Evolutionary conservation across 1,140 invertebrate species (phyloP).

Genomic region (Trichonephila clavipes): DNA sequence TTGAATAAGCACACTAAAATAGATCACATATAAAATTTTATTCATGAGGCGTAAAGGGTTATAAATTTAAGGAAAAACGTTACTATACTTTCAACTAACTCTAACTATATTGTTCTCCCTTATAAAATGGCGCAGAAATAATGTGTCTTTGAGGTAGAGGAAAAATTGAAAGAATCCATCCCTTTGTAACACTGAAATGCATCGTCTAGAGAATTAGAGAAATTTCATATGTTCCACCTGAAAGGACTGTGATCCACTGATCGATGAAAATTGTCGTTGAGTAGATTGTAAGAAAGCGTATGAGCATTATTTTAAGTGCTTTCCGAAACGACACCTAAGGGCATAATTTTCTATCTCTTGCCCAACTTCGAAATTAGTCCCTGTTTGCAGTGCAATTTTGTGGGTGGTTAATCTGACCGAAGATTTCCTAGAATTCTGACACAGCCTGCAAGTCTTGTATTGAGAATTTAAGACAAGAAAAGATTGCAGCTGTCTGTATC

Average conservation of each 20-base stretch:
- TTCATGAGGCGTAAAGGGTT: too few relatives aligned
- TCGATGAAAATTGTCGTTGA: slow-evolving; percentile 61
- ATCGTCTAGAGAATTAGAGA: background rate
- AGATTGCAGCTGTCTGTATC: background rate
- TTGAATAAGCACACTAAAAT: too few relatives aligned
- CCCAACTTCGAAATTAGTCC: slow-evolving; percentile 67
- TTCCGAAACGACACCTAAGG: slow-evolving; percentile 66
- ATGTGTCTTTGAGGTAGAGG: too few relatives aligned
- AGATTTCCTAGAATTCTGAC: slow-evolving; percentile 60
- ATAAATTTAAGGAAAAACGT: too few relatives aligned
- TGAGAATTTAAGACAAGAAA: background rate
- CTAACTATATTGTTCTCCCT: too few relatives aligned
- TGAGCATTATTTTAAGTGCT: slow-evolving; percentile 72
- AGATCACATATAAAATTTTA: too few relatives aligned
- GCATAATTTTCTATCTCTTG: slow-evolving; percentile 61
- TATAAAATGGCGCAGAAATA: too few relatives aligned
- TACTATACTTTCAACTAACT: too few relatives aligned
- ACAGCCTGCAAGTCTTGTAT: background rate
- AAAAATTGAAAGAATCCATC: too few relatives aligned
- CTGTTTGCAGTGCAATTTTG: slow-evolving; percentile 64
- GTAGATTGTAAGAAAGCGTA: slow-evolving; percentile 47
- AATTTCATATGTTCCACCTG: slow-evolving; percentile 29
- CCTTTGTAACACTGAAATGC: background rate
- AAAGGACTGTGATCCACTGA: slow-evolving; percentile 57
- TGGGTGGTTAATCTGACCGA: slow-evolving; percentile 48